phyloP scores from a whole-genome alignment of 1,140 invertebrate species.

The Saxidomus purpurata region DNA sequence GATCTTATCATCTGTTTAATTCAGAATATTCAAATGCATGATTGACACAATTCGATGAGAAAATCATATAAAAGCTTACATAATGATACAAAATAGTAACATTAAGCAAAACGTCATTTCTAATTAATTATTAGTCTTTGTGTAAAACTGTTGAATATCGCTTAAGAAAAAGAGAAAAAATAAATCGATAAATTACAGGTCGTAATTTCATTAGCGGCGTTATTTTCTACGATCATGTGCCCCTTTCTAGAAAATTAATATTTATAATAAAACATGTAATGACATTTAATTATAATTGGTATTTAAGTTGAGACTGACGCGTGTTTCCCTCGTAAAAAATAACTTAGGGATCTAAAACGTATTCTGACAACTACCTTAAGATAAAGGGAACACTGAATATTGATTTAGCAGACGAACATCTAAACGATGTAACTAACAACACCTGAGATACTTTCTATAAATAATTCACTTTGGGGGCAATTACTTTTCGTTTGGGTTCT shows the following conservation, averaged over 20 bases:
- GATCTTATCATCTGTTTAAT: too few species aligned
- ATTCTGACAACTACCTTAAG: background rate
- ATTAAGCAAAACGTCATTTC: too few species aligned
- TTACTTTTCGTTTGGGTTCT: background rate
- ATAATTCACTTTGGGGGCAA: background rate
- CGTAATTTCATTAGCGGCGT: background rate
- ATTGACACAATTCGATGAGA: too few species aligned
- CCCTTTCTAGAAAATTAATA: background rate
- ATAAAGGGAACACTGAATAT: background rate
- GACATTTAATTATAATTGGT: background rate
- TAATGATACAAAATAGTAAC: too few species aligned
- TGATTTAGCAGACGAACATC: background rate
- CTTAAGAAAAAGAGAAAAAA: too few species aligned
- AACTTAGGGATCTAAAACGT: background rate
- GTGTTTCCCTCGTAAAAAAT: background rate
- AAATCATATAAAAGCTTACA: too few species aligned
- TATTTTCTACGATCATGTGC: background rate
- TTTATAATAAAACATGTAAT: background rate
- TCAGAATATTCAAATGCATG: too few species aligned
- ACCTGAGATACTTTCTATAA: constrained; percentile 2
- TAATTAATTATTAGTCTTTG: too few species aligned
- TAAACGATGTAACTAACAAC: background rate
- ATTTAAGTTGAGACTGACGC: background rate
- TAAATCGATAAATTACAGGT: too few species aligned
- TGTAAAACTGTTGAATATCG: too few species aligned